Evolutionary conservation across 2,113 vertebrate genomes (phyloP).

Genomic region (Chrysemys picta): DNA sequence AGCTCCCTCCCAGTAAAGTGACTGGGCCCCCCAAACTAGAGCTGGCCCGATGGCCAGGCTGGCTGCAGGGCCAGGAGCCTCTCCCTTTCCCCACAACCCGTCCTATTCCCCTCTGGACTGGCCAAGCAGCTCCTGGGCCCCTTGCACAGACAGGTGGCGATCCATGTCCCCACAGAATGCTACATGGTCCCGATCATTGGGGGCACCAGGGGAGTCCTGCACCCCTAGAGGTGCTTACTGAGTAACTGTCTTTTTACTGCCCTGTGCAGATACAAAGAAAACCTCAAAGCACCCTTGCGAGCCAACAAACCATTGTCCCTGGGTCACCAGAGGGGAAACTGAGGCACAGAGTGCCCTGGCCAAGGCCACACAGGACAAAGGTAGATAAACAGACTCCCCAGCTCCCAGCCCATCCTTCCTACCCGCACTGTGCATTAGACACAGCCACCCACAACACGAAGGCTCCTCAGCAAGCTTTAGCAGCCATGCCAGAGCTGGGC

Average conservation of each 20-base stretch:
- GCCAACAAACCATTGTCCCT: neutral
- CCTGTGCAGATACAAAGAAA: neutral
- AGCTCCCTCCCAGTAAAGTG: no score
- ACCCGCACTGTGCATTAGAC: neutral
- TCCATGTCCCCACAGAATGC: neutral
- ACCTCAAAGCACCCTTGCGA: neutral
- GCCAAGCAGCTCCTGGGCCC: neutral
- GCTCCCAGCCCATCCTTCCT: neutral
- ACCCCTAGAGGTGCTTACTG: neutral
- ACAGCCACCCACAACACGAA: neutral
- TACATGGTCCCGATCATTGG: neutral
- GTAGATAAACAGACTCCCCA: neutral
- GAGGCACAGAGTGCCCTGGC: neutral
- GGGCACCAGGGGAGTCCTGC: neutral
- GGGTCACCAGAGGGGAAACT: neutral
- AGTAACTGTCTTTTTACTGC: neutral
- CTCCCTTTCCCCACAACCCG: neutral
- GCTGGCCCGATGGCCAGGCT: neutral
- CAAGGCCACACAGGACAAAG: neutral
- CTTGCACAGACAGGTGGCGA: neutral
- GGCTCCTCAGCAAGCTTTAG: neutral
- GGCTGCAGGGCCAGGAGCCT: neutral
- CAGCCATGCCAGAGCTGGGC: no score
- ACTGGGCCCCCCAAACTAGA: neutral
- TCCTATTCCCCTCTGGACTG: neutral